Base-by-base conservation (phyloP, 2,113 vertebrate species). In the Phaethon lepturus region DNA sequence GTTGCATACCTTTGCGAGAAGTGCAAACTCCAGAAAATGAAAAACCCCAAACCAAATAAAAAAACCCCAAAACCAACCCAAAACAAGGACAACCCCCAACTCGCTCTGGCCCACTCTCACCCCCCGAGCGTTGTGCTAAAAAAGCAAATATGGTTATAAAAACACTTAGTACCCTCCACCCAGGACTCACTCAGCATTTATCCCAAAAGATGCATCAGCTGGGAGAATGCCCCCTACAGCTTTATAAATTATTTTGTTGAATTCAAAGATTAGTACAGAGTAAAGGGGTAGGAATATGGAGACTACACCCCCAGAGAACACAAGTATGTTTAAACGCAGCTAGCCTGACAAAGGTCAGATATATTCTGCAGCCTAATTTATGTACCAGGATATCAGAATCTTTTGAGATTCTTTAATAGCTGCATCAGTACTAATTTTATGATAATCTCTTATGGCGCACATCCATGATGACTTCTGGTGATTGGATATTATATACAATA, bases 341-440 rank as follows among this genome's bases (percentile, higher is more conserved):
- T 64, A 95, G 86, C 86, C 82, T 49, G 53, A 72, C 22, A 85
- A 84, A 85, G 56, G 80, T 91, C 44, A 86, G 47, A 35, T 55
- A 75, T 11, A 73, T 92, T 86, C 83, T 81, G 78, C 73, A 64
- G 68, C 71, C 86, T 64, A 47, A 59, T 96, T 87, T 90, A 95
- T 94, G 72, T 88, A 96, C 82, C 78, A 97, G 88, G 87, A 72
- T 86, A 93, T 75, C 76, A 82, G 62, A 93, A 84, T 88, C 72
- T 97, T 96, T 71, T 0, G 7, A 96, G 89, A 82, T 83, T 85
- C 86, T 88, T 84, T 93, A 97, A 97, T 94, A 97, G 97, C 96
- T 94, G 89, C 86, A 96, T 93, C 75, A 96, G 95, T 64, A 95
- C 83, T 95, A 97, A 97, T 97, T 96, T 93, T 96, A 95, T 96